phyloP scores from a whole-genome alignment of 2,888 invertebrate species.

The Monochamus alternatus region DNA sequence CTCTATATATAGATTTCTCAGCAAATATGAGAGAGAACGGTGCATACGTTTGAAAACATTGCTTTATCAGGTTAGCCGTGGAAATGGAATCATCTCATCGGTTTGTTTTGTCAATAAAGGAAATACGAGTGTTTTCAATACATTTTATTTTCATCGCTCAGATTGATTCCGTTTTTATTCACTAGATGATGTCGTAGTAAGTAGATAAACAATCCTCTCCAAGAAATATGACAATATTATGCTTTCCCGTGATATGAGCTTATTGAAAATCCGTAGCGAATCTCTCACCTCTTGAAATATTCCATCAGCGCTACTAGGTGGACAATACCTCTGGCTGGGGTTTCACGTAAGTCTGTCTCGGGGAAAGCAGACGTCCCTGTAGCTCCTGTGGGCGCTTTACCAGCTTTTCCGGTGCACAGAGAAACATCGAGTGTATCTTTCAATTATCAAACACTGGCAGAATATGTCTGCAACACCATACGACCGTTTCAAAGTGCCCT shows the following conservation, averaged over 20 bases:
- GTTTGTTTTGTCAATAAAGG: background rate
- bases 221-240: conserved; percentile 10
- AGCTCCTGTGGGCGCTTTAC: background rate
- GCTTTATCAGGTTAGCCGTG: background rate
- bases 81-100: background rate
- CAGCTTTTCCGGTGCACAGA: background rate
- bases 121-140: background rate
- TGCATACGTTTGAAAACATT: background rate
- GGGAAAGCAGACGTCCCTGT: background rate
- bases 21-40: background rate
- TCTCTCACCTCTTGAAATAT: conserved; percentile 1
- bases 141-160: background rate
- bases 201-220: conserved; percentile 1
- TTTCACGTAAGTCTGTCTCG: background rate
- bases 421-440: background rate
- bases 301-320: background rate
- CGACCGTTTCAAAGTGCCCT: too few relatives aligned
- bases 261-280: background rate
- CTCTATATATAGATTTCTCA: background rate
- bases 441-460: background rate
- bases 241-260: background rate
- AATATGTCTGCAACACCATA: background rate
- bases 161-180: background rate
- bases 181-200: background rate
- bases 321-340: background rate